Evolutionary conservation across 2,888 invertebrate species (phyloP).

Genomic region (Agrotis exclamationis): DNA sequence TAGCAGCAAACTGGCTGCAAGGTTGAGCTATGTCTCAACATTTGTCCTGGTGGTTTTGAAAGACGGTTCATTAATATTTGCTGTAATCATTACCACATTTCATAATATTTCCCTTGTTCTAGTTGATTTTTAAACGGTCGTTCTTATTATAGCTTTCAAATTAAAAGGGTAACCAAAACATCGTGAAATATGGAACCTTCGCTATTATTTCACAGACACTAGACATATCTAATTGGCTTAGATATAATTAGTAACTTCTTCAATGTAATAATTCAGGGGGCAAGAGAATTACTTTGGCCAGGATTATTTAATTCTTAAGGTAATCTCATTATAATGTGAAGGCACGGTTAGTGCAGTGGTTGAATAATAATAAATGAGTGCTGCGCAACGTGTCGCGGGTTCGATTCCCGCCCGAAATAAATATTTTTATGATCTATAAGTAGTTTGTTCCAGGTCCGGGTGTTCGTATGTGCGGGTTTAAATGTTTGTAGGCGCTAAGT

Average conservation of each 20-base stretch:
- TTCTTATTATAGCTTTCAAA: no score
- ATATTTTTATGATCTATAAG: no score
- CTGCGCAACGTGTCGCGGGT: no score
- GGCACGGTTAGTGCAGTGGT: no score
- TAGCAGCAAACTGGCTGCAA: slow-evolving; percentile 29
- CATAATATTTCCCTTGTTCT: neutral
- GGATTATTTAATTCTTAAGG: slow-evolving; percentile 10
- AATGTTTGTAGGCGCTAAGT: no score
- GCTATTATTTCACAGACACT: neutral
- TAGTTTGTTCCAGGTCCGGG: no score
- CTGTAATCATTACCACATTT: neutral
- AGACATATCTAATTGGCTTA: slow-evolving; percentile 19
- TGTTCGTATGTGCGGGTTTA: no score
- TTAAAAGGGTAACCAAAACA: neutral
- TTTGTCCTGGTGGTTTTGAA: slow-evolving; percentile 33
- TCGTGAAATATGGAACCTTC: slow-evolving; percentile 15
- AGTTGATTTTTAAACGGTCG: neutral
- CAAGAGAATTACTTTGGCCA: neutral
- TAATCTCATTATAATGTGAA: neutral
- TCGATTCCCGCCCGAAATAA: no score
- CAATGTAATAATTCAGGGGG: neutral
- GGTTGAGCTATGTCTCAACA: slow-evolving; percentile 46
- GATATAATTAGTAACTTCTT: neutral
- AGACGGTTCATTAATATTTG: slow-evolving; percentile 26
- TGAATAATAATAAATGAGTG: no score